Percentiles rank a stretch among this genome's conserved stretches.
These are phyloP conservation scores for Albula goreensis DNA, from an alignment of 2,113 vertebrate genomes.

Conservation along the genomic window DNA sequence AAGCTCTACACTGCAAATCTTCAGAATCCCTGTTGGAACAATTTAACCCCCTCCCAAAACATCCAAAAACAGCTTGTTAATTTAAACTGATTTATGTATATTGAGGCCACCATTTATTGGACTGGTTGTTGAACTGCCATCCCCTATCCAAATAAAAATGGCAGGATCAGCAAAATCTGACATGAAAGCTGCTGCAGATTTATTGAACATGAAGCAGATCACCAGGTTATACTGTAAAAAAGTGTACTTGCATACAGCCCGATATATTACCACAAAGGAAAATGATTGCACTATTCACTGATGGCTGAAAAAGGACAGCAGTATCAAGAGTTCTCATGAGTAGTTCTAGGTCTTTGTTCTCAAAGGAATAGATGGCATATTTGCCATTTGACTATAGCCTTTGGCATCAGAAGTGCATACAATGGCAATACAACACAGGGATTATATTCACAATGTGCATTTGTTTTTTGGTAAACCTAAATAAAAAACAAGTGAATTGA, in stretches of 20 bases:
- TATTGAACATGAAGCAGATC: not conserved
- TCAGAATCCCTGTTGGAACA: not conserved
- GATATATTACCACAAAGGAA: not conserved
- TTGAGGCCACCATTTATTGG: not conserved
- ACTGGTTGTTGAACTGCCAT: not conserved
- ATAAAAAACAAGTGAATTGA: no score
- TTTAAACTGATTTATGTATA: conserved; percentile 9
- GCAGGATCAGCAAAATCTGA: not conserved
- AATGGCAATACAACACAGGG: no score
- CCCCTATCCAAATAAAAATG: not conserved
- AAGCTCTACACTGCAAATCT: not conserved
- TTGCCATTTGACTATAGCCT: no score
- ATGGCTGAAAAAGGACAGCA: no score
- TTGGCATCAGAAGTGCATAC: no score
- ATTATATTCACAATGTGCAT: no score
- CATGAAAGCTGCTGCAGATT: not conserved
- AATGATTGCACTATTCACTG: not conserved
- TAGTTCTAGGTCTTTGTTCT: no score
- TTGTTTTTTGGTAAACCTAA: no score
- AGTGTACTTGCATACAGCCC: not conserved
- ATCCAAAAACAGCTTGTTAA: not conserved
- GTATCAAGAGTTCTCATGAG: no score
- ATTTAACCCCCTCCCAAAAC: not conserved
- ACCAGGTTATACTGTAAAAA: not conserved
- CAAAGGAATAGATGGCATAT: no score